Evolutionary conservation across 2,797 vertebrate genomes (phyloP), one percentile per base, ranked within the genome.

Genomic region (Agapornis canus): DNA sequence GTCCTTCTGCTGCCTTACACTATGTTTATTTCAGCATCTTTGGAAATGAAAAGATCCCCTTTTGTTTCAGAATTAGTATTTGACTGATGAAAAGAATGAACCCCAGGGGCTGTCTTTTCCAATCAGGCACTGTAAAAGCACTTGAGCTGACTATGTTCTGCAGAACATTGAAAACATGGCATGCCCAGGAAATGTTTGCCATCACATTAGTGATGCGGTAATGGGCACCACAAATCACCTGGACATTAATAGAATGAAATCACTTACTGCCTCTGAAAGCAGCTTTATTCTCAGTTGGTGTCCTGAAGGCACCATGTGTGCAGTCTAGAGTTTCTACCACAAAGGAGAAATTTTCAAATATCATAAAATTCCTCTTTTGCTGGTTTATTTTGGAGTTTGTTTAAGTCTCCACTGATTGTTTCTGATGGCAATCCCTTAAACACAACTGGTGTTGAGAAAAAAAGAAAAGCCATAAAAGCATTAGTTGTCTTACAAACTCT

Each of bases 211-310:
- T 94, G 96, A 97, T 96, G 97, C 96, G 96, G 96, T 97, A 97
- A 98, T 97, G 92, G 97, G 95, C 97, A 97, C 94, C 97, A 97
- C 97, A 95, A 97, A 97, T 98, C 98, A 97, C 97, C 96, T 97
- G 97, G 96, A 97, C 96, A 43, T 97, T 98, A 97, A 96, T 96
- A 96, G 97, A 97, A 97, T 91, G 96, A 97, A 97, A 96, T 97
- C 96, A 97, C 97, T 97, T 91, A 96, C 95, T 95, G 94, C 95
- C 95, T 95, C 96, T 96, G 97, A 97, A 96, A 97, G 96, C 93
- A 94, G 97, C 96, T 97, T 96, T 98, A 97, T 97, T 97, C 97
- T 97, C 96, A 91, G 95, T 85, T 93, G 94, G 95, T 96, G 95
- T 97, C 97, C 97, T 97, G 92, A 96, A 97, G 96, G 95, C 86